Conservation (phyloP, 2,888 invertebrate species). For the Nymphalis polychloros region DNA sequence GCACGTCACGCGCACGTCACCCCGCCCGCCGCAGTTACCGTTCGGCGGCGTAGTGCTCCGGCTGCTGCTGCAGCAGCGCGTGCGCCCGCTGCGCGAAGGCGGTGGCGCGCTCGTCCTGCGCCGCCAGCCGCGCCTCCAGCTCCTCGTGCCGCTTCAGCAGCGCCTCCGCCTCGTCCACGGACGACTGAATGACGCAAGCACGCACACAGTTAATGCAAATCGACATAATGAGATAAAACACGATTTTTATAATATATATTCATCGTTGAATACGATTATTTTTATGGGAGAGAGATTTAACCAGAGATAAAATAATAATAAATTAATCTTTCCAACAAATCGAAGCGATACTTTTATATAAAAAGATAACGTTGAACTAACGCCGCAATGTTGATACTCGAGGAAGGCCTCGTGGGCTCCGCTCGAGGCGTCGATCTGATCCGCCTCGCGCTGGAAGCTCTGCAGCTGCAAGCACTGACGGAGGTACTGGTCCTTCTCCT, state of each 20-base stretch:
- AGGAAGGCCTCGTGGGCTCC: conserved; percentile 97
- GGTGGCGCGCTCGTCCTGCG: conserved; percentile 95
- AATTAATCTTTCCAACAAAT: too few species aligned
- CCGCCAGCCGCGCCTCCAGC: conserved; percentile 94
- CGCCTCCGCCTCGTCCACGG: conserved; percentile 95
- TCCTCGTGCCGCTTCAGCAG: conserved; percentile 96
- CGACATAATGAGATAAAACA: too few species aligned
- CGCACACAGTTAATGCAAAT: too few species aligned
- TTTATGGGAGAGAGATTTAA: too few species aligned
- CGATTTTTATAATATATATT: too few species aligned
- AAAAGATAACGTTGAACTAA: conserved; percentile 60
- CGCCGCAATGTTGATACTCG: conserved; percentile 93
- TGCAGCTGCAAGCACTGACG: conserved; percentile 94
- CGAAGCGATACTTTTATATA: too few species aligned
- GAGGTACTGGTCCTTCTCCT: conserved; percentile 91
- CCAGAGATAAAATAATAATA: too few species aligned
- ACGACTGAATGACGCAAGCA: conserved; percentile 80
- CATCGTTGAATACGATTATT: too few species aligned
- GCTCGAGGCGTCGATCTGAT: conserved; percentile 97
- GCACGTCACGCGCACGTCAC: too few species aligned
- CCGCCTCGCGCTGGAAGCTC: conserved; percentile 96
- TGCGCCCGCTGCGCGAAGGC: conserved; percentile 92
- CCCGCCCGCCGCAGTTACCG: conserved; percentile 78
- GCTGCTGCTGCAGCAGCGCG: conserved; percentile 88
- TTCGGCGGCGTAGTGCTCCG: conserved; percentile 89